phyloP scores from a whole-genome alignment of 2,113 vertebrate species.

The Cnemophilus loriae region DNA sequence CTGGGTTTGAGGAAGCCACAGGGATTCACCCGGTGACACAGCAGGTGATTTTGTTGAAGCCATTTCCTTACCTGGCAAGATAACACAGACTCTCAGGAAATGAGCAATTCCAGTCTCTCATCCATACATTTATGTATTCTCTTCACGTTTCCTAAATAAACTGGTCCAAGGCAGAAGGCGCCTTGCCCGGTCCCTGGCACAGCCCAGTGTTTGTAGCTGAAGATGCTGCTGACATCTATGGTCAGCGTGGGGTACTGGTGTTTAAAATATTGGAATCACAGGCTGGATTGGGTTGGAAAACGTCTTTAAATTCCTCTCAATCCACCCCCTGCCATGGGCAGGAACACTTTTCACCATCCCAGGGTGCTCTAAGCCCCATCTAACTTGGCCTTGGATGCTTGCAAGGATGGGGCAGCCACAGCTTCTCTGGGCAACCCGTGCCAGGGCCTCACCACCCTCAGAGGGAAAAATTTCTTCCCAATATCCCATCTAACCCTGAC shows the following conservation, averaged over 20 bases:
- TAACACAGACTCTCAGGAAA: not conserved
- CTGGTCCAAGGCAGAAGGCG: not conserved
- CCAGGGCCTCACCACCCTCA: fast-evolving
- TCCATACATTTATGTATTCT: not conserved
- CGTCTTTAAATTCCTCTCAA: not conserved
- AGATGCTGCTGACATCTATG: slow-evolving; percentile 20
- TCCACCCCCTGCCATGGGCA: not conserved
- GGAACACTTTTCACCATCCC: not conserved
- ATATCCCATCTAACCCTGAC: not conserved
- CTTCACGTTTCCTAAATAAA: not conserved
- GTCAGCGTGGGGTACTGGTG: not conserved
- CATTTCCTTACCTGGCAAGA: not conserved
- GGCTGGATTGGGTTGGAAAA: not conserved
- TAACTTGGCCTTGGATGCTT: not conserved
- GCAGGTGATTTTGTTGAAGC: not conserved
- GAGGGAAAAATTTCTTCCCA: not conserved
- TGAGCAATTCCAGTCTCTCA: not conserved
- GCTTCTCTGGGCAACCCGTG: not conserved
- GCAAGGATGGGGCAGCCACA: not conserved
- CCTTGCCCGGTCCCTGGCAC: not conserved
- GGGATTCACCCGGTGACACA: fast-evolving
- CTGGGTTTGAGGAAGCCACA: fast-evolving
- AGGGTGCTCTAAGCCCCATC: not conserved
- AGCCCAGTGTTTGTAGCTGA: not conserved
- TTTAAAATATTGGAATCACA: not conserved